A percentile compares a stretch with the other conserved stretches of the same genome.
These are phyloP conservation scores for Polypedilum pembai DNA, from an alignment of 1,140 invertebrate genomes.

Conservation along the genomic window DNA sequence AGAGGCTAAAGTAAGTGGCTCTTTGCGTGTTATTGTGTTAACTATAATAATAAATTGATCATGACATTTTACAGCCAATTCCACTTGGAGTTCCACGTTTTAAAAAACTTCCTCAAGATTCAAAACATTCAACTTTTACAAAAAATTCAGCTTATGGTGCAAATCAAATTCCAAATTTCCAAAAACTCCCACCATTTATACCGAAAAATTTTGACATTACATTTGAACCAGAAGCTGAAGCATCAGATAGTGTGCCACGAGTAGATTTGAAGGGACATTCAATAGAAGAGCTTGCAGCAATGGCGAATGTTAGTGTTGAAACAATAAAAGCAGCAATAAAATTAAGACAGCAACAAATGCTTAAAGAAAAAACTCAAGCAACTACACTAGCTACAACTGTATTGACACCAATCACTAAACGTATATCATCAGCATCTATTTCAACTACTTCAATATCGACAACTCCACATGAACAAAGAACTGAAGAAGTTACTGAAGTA, in stretches of 20 bases:
- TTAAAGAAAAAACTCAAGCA: constrained; percentile 34
- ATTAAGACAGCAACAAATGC: constrained; percentile 52
- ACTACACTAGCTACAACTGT: constrained; percentile 30
- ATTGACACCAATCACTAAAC: constrained; percentile 35
- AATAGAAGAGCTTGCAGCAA: constrained; percentile 33
- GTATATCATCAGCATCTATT: constrained; percentile 42
- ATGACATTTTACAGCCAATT: not conserved
- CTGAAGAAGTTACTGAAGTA: constrained; percentile 31
- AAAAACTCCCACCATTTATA: not conserved
- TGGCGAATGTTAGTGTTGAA: constrained; percentile 61
- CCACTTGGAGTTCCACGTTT: constrained; percentile 3
- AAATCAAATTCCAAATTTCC: not conserved
- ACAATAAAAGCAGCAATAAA: constrained; percentile 57
- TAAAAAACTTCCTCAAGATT: not conserved
- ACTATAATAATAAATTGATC: not conserved
- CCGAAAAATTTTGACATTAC: not conserved
- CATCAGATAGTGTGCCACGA: not conserved
- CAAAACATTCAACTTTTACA: not conserved
- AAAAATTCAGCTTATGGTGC: not conserved
- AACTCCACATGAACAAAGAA: constrained; percentile 35
- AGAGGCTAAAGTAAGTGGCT: not conserved
- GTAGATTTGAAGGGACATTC: constrained; percentile 19
- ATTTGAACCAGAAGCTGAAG: not conserved
- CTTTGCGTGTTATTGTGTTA: not conserved
- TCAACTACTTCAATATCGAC: constrained; percentile 42